Base-by-base conservation (phyloP, 2,113 vertebrate genomes). In the Aspidoscelis tigris region DNA sequence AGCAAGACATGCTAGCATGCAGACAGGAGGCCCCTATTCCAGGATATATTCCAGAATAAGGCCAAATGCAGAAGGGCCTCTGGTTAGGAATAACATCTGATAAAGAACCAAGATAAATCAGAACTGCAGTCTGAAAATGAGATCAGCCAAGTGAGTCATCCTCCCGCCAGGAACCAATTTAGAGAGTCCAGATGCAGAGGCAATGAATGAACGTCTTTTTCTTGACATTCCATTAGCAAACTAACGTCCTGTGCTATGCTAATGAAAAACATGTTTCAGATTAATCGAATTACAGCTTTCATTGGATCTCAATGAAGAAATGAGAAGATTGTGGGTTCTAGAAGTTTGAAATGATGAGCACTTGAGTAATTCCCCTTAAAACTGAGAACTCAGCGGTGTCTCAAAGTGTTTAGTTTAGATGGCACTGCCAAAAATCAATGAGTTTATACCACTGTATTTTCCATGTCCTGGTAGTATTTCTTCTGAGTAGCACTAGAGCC, bases 91-190 rank as follows among this genome's bases (percentile, higher is more conserved):
- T 86, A 77, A 85, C 87, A 65, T 82, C 50, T 88, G 83, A 86
- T 91, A 79, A 91, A 33, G 74, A 58, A 33, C 64, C 90, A 82
- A 85, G 76, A 44, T 90, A 86, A 87, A 84, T 77, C 74, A 78
- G 84, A 93, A 12, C 75, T 88, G 91, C 77, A 82, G 26, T 71
- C 71, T 87, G 86, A 86, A 89, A 91, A 89, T 83, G 81, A 84
- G 78, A 85, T 78, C 86, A 84, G 24, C 86, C 81, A 83, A 81
- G 66, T 92, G 91, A 94, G 84, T 92, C 88, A 91, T 82, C n/a
- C 10, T 87, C 66, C 58, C 9, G 12, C 77, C 76, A 76, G 83
- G 78, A 91, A 71, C 41, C 64, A 84, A 55, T 1, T 83, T 87
- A 44, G 61, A 71, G 8, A 68, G 5, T 5, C 50, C 16, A 39